A percentile compares a stretch with the other conserved stretches of the same genome.
These are phyloP conservation scores for Lipotes vexillifer DNA, from an alignment of 2,113 vertebrate genomes.

Conservation along the genomic window DNA sequence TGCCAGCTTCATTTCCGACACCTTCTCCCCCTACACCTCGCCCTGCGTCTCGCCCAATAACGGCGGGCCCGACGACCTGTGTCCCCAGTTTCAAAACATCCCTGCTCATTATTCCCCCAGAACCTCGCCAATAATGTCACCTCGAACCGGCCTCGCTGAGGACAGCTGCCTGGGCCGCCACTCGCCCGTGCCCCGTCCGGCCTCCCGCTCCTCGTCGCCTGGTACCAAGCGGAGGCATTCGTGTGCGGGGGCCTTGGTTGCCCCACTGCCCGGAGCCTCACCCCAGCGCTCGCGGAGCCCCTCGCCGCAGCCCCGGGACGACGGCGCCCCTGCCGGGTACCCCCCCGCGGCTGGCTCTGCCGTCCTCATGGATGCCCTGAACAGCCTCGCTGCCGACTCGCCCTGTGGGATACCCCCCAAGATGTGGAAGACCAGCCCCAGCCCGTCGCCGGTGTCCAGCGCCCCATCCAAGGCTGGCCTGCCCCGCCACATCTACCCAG, in stretches of 20 bases:
- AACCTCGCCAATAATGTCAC: conserved; percentile 96
- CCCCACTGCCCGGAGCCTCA: conserved; percentile 82
- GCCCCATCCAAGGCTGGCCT: conserved; percentile 83
- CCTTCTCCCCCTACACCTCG: conserved; percentile 93
- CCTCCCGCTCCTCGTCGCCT: conserved; percentile 94
- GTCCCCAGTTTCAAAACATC: conserved; percentile 96
- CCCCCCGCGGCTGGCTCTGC: conserved; percentile 76
- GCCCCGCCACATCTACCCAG: conserved; percentile 80
- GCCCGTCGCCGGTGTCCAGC: conserved; percentile 81
- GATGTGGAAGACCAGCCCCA: conserved; percentile 91
- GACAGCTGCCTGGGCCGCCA: conserved; percentile 90
- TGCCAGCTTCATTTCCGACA: conserved; percentile 99
- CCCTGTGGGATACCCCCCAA: conserved; percentile 90
- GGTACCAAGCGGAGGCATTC: conserved; percentile 96
- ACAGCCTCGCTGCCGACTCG: conserved; percentile 82
- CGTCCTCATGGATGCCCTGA: conserved; percentile 86
- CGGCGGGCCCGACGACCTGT: conserved; percentile 92
- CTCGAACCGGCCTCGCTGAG: conserved; percentile 89
- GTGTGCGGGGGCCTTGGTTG: conserved; percentile 87
- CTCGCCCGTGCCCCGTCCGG: conserved; percentile 91
- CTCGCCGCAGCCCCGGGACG: conserved; percentile 90
- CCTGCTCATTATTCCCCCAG: conserved; percentile 94
- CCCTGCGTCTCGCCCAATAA: conserved; percentile 98
- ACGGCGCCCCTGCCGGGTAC: conserved; percentile 77
- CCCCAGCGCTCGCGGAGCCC: conserved; percentile 92